Evolutionary conservation across 2,797 vertebrate species (phyloP), one percentile per base, ranked within the genome.

Genomic region (Dallia pectoralis): DNA sequence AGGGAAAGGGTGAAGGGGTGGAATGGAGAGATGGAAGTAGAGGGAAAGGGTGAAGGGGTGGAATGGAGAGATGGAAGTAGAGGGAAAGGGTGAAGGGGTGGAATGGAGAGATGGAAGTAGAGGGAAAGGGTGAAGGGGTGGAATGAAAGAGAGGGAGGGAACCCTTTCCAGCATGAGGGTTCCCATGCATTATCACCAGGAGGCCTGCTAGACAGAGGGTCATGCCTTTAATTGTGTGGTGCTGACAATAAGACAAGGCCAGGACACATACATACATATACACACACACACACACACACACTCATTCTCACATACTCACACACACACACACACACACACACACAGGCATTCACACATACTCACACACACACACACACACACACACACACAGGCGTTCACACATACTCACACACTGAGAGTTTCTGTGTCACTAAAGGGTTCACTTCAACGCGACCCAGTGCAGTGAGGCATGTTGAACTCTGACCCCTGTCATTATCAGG

Each of bases 401-500:
- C 48, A 49, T 18, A 49, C 48, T 15, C 48, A 49, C 30, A 70
- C 59, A 74, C 67, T 71, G 61, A 67, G 3, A 18, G 22, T 33
- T 29, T 30, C 14, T 29, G 18, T 33, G 32, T 1, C 51, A 51
- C 62, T 76, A 66, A 78, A 85, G 86, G 87, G 85, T 87, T 91
- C 84, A 87, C 86, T 89, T 91, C 88, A 80, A 83, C 78, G 72
- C 27, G 85, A 89, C 87, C 89, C 72, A 68, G 82, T 56, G 85
- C 86, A 87, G 83, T 67, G 79, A 89, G 86, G 87, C 88, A 82
- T 85, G 84, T 82, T 86, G 79, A 92, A 87, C 92, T 93, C 87
- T 92, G 89, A 92, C 91, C 91, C 61, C 71, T 79, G 81, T 88
- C 82, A 91, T 94, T 93, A 93, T 93, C 90, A 89, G 79, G 73